Evolutionary conservation across 2,888 invertebrate species (phyloP).

Genomic region (Auanema freiburgensis): DNA sequence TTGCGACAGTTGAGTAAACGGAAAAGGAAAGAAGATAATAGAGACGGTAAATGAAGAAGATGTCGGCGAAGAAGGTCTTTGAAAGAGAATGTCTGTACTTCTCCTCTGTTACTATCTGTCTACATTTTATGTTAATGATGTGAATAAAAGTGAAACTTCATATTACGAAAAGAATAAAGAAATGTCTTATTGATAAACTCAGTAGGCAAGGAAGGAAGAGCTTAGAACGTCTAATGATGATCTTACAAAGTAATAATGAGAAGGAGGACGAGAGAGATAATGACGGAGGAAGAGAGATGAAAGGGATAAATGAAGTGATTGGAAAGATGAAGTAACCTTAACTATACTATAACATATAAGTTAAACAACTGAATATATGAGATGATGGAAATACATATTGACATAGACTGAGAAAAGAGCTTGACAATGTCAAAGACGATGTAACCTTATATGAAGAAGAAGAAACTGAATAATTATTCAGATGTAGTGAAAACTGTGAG

Average conservation of each 20-base stretch:
- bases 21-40: conserved; percentile 2
- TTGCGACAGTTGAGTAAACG: conserved; percentile 1
- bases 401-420: no score
- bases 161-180: no score
- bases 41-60: no score
- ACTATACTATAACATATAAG: background rate
- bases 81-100: no score
- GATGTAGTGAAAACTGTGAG: no score
- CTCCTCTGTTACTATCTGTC: background rate
- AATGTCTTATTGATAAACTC: no score
- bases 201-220: no score
- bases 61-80: no score
- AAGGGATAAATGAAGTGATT: background rate
- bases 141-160: background rate
- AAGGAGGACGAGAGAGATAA: background rate
- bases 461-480: no score
- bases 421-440: no score
- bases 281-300: background rate
- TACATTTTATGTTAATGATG: background rate
- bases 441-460: no score
- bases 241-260: background rate
- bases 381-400: conserved; percentile 5
- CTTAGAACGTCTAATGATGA: background rate
- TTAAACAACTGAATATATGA: background rate
- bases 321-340: background rate